Base-by-base conservation (phyloP, 2,797 vertebrate species). In the Microchirus variegatus region DNA sequence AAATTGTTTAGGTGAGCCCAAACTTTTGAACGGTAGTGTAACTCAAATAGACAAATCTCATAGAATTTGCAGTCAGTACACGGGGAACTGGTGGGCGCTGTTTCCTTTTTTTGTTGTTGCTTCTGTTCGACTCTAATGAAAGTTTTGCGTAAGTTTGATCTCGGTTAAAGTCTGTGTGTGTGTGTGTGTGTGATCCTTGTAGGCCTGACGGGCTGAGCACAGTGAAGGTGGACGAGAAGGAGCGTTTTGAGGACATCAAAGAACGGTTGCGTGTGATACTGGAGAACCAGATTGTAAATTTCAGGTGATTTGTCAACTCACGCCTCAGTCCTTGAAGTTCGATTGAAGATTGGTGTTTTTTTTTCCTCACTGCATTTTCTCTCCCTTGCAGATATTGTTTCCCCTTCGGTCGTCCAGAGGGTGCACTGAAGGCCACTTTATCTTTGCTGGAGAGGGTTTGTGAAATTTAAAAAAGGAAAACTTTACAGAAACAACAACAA, bases 211-310 rank as follows among this genome's bases (percentile, higher is more conserved):
- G 98, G 82, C 95, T 99, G 63, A 98, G 95, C 91, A 99, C 98
- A 2, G 97, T 99, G 86, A 96, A 94, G 0, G 96, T 99, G 65
- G 97, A 99, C 16, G 98, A 99, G 90, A 99, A 99, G 80, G 98
- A 99, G 3, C 95, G 96, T 59, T 99, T 99, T 9, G 98, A 99
- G 83, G 97, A 99, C 84, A 98, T 99, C 92, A 99, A 99, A 92
- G 98, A 99, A 82, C 91, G 95, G 74, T 95, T 99, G 81, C 95
- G 97, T 56, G 94, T 98, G 80, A 94, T 99, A 71, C 82, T 99
- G 91, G 98, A 99, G 92, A 98, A 97, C 88, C 94, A 99, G 91
- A 99, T 99, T 89, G 97, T 96, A 58, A 97, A 98, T 93, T 99
- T 99, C 94, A 98, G 98, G 98, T 99, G 75, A 86, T 19, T 19